Percentiles rank a stretch among this genome's conserved stretches.
These are phyloP conservation scores for Limosa lapponica DNA, from an alignment of 2,797 vertebrate genomes.

Conservation along the genomic window DNA sequence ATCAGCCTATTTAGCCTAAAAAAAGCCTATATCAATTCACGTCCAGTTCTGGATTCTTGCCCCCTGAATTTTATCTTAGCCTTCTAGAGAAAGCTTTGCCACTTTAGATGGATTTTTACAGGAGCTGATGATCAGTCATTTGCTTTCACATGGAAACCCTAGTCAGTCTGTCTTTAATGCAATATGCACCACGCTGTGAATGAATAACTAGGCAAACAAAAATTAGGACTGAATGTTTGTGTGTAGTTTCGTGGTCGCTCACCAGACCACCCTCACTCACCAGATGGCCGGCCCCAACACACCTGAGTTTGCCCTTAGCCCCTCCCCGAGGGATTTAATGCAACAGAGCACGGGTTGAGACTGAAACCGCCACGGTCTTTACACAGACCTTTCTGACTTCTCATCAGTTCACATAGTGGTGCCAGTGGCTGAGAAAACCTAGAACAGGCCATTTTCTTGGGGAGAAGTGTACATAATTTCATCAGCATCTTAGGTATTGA, in stretches of 20 bases:
- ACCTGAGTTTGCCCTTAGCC: background rate
- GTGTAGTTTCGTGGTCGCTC: background rate
- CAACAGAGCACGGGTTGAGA: background rate
- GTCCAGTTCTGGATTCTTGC: background rate
- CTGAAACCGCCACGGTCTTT: rapidly evolving
- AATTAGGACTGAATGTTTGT: background rate
- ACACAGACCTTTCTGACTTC: background rate
- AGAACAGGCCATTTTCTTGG: background rate
- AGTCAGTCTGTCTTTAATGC: background rate
- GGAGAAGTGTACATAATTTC: background rate
- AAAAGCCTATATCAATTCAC: background rate
- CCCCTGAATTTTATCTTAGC: background rate
- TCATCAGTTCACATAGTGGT: background rate
- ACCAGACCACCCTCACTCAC: rapidly evolving
- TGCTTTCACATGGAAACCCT: background rate
- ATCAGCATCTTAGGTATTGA: background rate
- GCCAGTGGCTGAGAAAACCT: background rate
- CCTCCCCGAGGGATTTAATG: background rate
- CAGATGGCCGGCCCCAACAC: background rate
- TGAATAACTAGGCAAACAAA: background rate
- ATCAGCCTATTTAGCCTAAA: too few species aligned
- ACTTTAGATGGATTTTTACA: background rate
- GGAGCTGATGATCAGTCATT: background rate
- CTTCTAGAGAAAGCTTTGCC: background rate
- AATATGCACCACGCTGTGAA: background rate